Base-by-base conservation (phyloP, 2,888 invertebrate species). In the Dryobota labecula region DNA sequence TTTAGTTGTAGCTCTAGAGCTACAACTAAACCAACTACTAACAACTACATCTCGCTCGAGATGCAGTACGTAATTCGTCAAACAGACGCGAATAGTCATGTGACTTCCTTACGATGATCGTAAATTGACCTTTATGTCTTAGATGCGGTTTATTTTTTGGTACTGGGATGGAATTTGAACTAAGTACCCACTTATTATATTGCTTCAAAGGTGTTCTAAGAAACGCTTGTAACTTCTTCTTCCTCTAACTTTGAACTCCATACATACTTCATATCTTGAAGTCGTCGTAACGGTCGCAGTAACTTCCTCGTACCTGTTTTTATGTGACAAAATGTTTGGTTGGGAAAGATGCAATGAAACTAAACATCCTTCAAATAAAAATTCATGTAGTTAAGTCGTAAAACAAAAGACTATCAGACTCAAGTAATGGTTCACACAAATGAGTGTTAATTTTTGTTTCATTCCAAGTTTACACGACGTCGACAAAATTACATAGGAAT, bases 221-320 rank as follows among this genome's bases (percentile, higher is more conserved):
- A 15, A 33, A 36, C 3, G 15, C 9, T n/a, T 45, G 11, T 0
- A 15, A 18, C 75, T 75, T 75, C 66, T 66, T 24, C n/a, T n/a
- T n/a, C n/a, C n/a, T n/a, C n/a, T n/a, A 67, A 70, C 58, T 77
- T 66, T 36, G n/a, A 60, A 45, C 53, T 60, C n/a, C 30, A 54
- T 58, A 27, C 33, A 60, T 33, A 2, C 3, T 33, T 66, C 38
- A 70, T 70, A 54, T 41, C 53, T 70, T 20, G 43, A n/a, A 63
- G 49, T 53, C 38, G 7, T 54, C 58, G 49, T 43, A 2, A 43
- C 43, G 43, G 7, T 43, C 20, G 43, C 0, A 43, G 43, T 20
- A 2, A 11, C 33, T 58, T 33, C 53, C 9, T 11, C 18, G 11
- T 24, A 5, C 9, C 0, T 5, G 7, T 5, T 33, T 15, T 1